Conservation (phyloP, 2,888 invertebrate genomes). For the Leucoptera coffeella region DNA sequence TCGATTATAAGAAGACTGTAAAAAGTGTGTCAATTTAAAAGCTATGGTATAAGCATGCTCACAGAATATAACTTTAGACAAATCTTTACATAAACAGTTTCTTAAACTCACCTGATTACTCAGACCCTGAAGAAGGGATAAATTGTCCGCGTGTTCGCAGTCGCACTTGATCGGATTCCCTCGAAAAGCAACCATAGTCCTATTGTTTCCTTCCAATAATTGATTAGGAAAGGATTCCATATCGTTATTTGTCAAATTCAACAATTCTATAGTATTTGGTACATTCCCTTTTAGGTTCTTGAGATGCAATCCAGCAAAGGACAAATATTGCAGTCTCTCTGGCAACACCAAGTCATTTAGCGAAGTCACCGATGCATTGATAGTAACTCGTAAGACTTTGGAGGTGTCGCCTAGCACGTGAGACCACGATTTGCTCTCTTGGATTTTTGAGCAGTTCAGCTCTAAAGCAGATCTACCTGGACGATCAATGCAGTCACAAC, state of each 20-base stretch:
- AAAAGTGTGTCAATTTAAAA: too few species aligned
- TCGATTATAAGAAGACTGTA: too few species aligned
- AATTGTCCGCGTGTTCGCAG: conserved; percentile 2
- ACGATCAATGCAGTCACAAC: conserved; percentile 1
- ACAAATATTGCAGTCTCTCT: neutral
- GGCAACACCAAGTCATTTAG: neutral
- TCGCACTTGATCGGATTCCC: conserved; percentile 2
- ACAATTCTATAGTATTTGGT: neutral
- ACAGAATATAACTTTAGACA: too few species aligned
- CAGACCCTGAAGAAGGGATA: neutral
- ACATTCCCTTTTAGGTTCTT: neutral
- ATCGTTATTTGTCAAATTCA: conserved; percentile 3
- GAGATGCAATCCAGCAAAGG: neutral
- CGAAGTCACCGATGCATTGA: neutral
- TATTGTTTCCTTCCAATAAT: neutral
- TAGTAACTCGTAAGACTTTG: conserved; percentile 1
- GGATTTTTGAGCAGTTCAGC: neutral
- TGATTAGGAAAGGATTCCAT: neutral
- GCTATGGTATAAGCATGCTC: too few species aligned
- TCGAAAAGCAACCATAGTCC: neutral
- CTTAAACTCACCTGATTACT: neutral
- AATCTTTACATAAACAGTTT: too few species aligned
- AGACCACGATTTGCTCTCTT: neutral
- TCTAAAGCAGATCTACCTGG: neutral
- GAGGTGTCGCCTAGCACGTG: neutral